Base-by-base conservation (phyloP, 2,797 vertebrate genomes). In the Valencia hispanica region DNA sequence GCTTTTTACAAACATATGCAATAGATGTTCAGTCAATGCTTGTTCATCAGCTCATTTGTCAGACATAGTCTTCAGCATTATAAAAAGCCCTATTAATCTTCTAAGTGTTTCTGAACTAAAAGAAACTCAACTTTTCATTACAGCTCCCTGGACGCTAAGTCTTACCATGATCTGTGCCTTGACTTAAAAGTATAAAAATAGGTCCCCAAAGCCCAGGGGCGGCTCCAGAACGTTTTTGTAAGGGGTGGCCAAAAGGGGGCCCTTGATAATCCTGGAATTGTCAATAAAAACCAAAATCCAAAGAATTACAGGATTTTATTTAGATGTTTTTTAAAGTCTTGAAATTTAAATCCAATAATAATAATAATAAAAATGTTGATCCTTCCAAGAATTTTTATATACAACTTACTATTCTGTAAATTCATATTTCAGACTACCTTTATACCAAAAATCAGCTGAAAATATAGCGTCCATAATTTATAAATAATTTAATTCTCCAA, bases 1-100 rank as follows among this genome's bases (percentile, higher is more conserved):
- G 14, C 9, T 4, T 48, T 47, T 73, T 47, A 72, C 15, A 1
- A 41, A 65, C 30, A 41, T 53, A 47, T 34, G 32, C 10, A 73
- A 65, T 83, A 84, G 75, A 76, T 12, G 20, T 79, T 74, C 20
- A n/a, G 75, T 84, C 74, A 79, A 78, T 79, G 59, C 43, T 70
- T 70, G 66, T 86, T 78, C 22, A 11, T 53, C 78, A 32, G 18
- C 27, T 39, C 36, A 32, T 18, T 30, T 5, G 4, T 51, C 36
- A 45, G 20, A 47, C 14, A 68, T 20, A 57, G 18, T 76, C 32
- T 14, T 48, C 10, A 25, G 3, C 17, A 45, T 47, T 18, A 27
- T 57, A 30, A 2, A 36, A 69, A 69, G 10, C 55, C 39, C 30
- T 57, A 15, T 34, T 9, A 6, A 12, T 48, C 20, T 55, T 74